phyloP scores from a whole-genome alignment of 2,797 vertebrate genomes.

The Rousettus madagascariensis region DNA sequence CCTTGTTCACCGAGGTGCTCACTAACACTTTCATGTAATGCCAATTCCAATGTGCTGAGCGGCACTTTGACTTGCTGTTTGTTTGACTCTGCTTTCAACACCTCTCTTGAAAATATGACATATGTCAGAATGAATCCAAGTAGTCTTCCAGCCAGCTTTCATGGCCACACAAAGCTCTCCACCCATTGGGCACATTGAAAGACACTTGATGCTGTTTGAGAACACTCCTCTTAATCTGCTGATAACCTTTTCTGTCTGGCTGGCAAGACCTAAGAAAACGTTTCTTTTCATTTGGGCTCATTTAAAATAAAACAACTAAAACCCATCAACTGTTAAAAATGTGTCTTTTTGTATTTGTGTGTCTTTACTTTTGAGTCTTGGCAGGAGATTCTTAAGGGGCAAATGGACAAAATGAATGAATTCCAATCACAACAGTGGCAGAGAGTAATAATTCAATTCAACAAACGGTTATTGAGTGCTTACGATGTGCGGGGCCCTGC shows the following conservation, averaged over 20 bases:
- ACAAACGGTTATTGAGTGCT: slow-evolving; percentile 65
- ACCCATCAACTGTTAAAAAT: slow-evolving; percentile 47
- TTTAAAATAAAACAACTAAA: slow-evolving; percentile 56
- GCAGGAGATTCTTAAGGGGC: slow-evolving; percentile 60
- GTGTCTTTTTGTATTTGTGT: slow-evolving; percentile 51
- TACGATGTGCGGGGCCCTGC: slow-evolving; percentile 4
- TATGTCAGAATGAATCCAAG: slow-evolving; percentile 63
- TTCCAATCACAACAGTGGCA: slow-evolving; percentile 52
- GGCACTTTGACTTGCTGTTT: slow-evolving; percentile 57
- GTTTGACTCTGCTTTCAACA: slow-evolving; percentile 65
- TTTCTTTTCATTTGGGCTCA: slow-evolving; percentile 31
- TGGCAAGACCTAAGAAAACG: slow-evolving; percentile 55
- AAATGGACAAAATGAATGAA: slow-evolving; percentile 63
- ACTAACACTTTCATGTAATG: slow-evolving; percentile 43
- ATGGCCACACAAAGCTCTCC: slow-evolving; percentile 20
- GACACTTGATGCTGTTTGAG: slow-evolving; percentile 59
- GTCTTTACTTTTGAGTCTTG: slow-evolving; percentile 53
- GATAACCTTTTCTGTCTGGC: slow-evolving; percentile 62
- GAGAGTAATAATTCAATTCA: slow-evolving; percentile 66
- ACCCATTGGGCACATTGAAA: slow-evolving; percentile 27
- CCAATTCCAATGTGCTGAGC: slow-evolving; percentile 57
- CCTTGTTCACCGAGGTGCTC: slow-evolving; percentile 34
- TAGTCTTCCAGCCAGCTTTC: slow-evolving; percentile 52
- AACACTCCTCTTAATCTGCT: slow-evolving; percentile 62
- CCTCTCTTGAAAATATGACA: slow-evolving; percentile 72